Evolutionary conservation across 2,797 vertebrate genomes (phyloP).

Genomic region (Ambastaia sidthimunki): DNA sequence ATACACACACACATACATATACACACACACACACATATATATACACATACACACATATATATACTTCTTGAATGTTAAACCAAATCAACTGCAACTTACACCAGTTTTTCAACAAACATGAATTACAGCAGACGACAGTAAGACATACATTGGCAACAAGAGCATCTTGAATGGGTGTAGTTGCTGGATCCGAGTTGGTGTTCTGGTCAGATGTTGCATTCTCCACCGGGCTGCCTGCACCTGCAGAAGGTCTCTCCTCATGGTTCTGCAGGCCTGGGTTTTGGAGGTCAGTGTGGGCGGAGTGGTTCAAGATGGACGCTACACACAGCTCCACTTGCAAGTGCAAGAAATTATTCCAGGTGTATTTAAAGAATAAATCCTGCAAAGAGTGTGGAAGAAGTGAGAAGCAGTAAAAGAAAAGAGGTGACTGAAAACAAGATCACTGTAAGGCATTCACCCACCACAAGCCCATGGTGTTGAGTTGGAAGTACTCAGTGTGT

Average conservation of each 20-base stretch:
- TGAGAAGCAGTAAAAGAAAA: neutral
- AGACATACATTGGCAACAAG: conserved; percentile 89
- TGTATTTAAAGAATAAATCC: conserved; percentile 98
- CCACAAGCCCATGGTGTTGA: neutral
- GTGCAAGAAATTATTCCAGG: conserved; percentile 99
- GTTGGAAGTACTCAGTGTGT: neutral
- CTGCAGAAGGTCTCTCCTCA: conserved; percentile 67
- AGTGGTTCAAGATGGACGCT: conserved; percentile 88
- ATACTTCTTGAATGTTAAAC: too few species aligned
- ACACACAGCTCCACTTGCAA: conserved; percentile 98
- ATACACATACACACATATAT: too few species aligned
- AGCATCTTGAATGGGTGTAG: conserved; percentile 70
- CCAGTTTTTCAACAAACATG: neutral
- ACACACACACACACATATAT: too few species aligned
- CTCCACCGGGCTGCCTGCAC: conserved; percentile 66
- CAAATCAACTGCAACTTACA: too few species aligned
- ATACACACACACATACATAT: too few species aligned
- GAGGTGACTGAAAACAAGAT: neutral
- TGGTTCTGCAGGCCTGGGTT: conserved; percentile 73
- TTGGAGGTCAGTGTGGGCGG: conserved; percentile 74
- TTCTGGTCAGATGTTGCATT: conserved; percentile 58
- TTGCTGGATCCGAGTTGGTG: conserved; percentile 59
- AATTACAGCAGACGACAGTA: neutral
- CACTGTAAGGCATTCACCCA: neutral
- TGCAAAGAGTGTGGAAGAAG: conserved; percentile 59